A percentile compares a stretch with the other conserved stretches of the same genome.
Evolutionary conservation across 2,797 vertebrate genomes (phyloP).

Genomic region (Molossus molossus): DNA sequence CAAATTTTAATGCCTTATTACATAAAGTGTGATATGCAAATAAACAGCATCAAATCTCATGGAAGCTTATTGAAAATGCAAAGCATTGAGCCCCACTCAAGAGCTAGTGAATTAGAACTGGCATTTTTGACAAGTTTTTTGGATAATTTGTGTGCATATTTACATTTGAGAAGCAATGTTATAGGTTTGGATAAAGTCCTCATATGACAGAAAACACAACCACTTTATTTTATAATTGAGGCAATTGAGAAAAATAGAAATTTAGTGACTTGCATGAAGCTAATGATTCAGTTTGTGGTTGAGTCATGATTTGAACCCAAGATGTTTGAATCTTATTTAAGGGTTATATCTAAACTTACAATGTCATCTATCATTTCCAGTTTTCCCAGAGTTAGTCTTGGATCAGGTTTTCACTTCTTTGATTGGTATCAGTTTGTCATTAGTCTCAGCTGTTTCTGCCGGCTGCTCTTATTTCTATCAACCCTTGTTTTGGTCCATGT

Average conservation of each 20-base stretch:
- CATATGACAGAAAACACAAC: not conserved
- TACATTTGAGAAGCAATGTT: not conserved
- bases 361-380: not conserved
- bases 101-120: not conserved
- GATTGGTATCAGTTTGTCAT: not conserved
- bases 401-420: not conserved
- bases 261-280: not conserved
- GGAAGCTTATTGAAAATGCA: not conserved
- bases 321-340: not conserved
- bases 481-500: not conserved
- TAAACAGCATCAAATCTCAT: not conserved
- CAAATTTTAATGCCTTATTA: not conserved
- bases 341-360: not conserved
- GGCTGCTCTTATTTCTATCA: not conserved
- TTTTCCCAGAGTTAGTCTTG: not conserved
- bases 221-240: not conserved
- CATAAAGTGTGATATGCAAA: not conserved
- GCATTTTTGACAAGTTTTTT: not conserved
- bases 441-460: not conserved
- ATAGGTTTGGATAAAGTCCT: not conserved
- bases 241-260: not conserved
- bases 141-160: not conserved
- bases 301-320: not conserved
- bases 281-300: not conserved
- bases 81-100: not conserved